These are phyloP conservation scores for Sebastolobus altivelis DNA, from an alignment of 2,797 vertebrate genomes.

Conservation along the genomic window DNA sequence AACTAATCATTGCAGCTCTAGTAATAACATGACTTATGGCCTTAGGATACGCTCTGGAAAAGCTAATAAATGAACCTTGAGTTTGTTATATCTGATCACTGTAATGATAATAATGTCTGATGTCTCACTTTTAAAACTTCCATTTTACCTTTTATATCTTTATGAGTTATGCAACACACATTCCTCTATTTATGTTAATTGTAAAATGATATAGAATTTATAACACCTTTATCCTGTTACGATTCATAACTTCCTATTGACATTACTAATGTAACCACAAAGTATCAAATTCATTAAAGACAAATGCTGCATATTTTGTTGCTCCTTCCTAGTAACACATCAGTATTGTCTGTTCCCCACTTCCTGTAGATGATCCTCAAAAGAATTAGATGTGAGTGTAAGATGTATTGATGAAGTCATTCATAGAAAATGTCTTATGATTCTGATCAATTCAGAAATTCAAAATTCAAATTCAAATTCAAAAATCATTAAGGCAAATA, in stretches of 20 bases:
- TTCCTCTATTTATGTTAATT: too few relatives aligned
- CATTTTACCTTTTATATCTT: too few relatives aligned
- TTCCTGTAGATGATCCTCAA: neutral
- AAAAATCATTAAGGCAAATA: neutral
- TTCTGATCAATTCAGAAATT: neutral
- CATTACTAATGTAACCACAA: too few relatives aligned
- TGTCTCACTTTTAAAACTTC: neutral
- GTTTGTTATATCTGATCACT: neutral
- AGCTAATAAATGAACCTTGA: too few relatives aligned
- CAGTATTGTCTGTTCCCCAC: neutral
- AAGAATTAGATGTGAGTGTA: neutral
- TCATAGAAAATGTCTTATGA: neutral
- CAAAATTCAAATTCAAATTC: too few relatives aligned
- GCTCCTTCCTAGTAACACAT: neutral
- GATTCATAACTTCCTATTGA: too few relatives aligned
- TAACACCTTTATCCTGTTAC: too few relatives aligned
- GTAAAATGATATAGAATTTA: too few relatives aligned
- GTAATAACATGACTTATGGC: neutral
- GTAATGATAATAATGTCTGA: neutral
- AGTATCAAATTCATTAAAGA: too few relatives aligned
- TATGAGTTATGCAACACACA: neutral
- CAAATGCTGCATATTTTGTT: too few relatives aligned
- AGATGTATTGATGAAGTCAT: neutral
- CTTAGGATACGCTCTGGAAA: too few relatives aligned
- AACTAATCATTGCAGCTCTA: neutral